A percentile compares a stretch with the other conserved stretches of the same genome.
These are phyloP conservation scores for Synergus laeviventris DNA, from an alignment of 2,888 invertebrate species.

Conservation along the genomic window DNA sequence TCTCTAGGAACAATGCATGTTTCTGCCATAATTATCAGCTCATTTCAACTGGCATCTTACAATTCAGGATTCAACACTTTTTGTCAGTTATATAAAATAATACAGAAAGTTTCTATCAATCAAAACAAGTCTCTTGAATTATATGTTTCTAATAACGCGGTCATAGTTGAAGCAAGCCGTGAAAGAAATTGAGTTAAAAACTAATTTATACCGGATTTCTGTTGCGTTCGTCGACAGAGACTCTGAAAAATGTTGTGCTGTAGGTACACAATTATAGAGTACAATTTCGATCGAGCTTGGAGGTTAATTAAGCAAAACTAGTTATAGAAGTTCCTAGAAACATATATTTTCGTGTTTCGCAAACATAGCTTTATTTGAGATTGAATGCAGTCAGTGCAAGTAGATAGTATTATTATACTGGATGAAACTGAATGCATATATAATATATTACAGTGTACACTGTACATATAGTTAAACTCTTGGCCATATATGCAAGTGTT, in stretches of 20 bases:
- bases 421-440: too few species aligned
- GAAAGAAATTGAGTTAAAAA: not conserved
- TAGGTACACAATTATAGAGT: slow-evolving; percentile 7
- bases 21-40: not conserved
- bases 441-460: too few species aligned
- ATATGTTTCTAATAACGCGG: not conserved
- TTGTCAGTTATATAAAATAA: not conserved
- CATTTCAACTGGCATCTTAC: not conserved
- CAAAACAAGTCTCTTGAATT: not conserved
- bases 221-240: not conserved
- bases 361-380: not conserved
- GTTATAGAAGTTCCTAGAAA: slow-evolving; percentile 13
- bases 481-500: not conserved
- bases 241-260: not conserved
- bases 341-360: slow-evolving; percentile 22
- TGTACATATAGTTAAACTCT: not conserved
- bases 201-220: not conserved
- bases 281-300: slow-evolving; percentile 6
- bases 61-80: not conserved
- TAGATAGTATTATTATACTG: slow-evolving; percentile 11
- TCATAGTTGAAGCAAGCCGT: not conserved
- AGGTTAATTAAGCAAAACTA: slow-evolving; percentile 26
- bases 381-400: slow-evolving; percentile 18
- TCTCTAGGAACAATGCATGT: not conserved
- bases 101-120: not conserved